phyloP scores from a whole-genome alignment of 2,888 invertebrate species.

The Anaspis maculata region DNA sequence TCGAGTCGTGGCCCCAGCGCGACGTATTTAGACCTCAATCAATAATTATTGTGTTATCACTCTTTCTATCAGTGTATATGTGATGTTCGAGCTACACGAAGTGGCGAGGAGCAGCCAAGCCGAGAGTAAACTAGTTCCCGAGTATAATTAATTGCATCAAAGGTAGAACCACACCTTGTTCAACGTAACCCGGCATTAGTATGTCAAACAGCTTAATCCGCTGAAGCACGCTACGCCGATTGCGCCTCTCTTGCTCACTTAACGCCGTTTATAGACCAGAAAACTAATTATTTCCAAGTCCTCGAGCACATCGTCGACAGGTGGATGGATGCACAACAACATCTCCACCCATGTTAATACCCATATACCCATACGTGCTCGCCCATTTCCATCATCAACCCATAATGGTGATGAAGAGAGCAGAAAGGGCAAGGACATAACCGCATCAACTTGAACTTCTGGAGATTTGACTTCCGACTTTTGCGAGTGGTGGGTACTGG shows the following conservation, averaged over 20 bases:
- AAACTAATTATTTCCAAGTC: constrained; percentile 18
- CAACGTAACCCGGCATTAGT: constrained; percentile 22
- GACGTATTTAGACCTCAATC: no score
- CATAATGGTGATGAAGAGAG: no score
- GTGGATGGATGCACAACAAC: no score
- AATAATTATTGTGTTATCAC: constrained; percentile 13
- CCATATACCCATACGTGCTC: no score
- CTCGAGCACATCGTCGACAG: no score
- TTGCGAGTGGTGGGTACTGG: no score
- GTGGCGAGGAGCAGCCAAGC: constrained; percentile 19
- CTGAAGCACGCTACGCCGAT: constrained; percentile 16
- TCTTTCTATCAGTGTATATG: constrained; percentile 12
- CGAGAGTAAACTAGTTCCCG: constrained; percentile 20
- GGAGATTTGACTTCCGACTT: no score
- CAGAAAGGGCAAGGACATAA: no score
- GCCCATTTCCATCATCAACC: no score
- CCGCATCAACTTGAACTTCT: no score
- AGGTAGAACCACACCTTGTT: constrained; percentile 22
- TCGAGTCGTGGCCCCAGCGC: no score
- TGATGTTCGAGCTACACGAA: constrained; percentile 16
- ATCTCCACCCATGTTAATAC: no score
- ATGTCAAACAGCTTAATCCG: constrained; percentile 25
- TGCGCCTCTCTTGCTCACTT: constrained; percentile 17
- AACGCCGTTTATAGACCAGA: constrained; percentile 14
- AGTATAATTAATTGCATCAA: constrained; percentile 22